phyloP scores from a whole-genome alignment of 30 jellyfish, hydroid and myxozoan genomes.

The Nemopilema nomurai region DNA sequence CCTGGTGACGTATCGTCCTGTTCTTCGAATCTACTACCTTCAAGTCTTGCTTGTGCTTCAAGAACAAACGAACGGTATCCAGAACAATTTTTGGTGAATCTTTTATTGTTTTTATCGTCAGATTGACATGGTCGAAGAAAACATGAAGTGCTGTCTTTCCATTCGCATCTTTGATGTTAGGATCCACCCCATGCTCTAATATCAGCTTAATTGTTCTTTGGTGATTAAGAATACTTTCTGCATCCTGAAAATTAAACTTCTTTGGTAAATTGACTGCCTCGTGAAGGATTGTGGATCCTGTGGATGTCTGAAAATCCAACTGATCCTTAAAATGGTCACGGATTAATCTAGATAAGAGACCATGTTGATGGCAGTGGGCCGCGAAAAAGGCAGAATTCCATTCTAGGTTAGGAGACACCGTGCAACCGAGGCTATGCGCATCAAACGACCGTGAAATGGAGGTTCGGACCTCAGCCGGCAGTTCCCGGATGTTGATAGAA shows the following conservation, averaged over 20 bases:
- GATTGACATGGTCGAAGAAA: conserved; percentile 8
- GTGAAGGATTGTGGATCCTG: conserved; percentile 15
- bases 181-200: conserved; percentile 5
- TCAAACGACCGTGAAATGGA: neutral
- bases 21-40: neutral
- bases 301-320: neutral
- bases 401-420: neutral
- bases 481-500: neutral
- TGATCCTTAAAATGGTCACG: conserved; percentile 7
- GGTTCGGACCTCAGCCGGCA: conserved; percentile 4
- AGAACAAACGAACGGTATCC: neutral
- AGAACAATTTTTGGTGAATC: neutral
- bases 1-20: conserved; percentile 5
- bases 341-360: neutral
- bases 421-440: neutral
- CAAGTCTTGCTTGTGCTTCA: neutral
- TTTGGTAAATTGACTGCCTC: conserved; percentile 31
- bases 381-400: conserved; percentile 3
- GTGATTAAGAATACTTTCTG: neutral
- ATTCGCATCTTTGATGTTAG: neutral
- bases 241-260: neutral
- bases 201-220: neutral
- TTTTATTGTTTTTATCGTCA: neutral
- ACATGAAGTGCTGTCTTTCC: conserved; percentile 35
- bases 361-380: conserved; percentile 32